phyloP scores from a whole-genome alignment of 2,113 vertebrate genomes.

The Tor tambroides region DNA sequence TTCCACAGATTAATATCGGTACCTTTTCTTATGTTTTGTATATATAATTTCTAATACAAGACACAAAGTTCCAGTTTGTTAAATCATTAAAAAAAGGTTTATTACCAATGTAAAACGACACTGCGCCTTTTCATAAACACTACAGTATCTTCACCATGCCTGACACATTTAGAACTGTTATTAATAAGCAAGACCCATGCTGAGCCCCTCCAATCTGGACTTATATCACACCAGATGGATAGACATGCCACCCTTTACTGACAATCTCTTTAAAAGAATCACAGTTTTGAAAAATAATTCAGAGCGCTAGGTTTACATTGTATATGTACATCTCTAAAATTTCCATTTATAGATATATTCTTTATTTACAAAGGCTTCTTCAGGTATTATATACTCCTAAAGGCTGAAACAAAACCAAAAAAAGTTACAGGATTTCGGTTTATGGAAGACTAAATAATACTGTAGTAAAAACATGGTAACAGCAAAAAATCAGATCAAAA shows the following conservation, averaged over 20 bases:
- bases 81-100: constrained; percentile 76
- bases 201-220: constrained; percentile 61
- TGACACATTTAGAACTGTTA: constrained; percentile 79
- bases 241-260: constrained; percentile 54
- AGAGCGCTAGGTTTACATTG: constrained; percentile 67
- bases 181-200: constrained; percentile 83
- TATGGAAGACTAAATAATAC: constrained; percentile 80
- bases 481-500: background rate
- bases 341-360: constrained; percentile 70
- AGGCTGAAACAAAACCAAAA: constrained; percentile 73
- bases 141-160: constrained; percentile 84
- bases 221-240: constrained; percentile 54
- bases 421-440: constrained; percentile 76
- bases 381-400: constrained; percentile 73
- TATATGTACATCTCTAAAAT: constrained; percentile 74
- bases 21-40: background rate
- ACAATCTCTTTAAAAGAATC: constrained; percentile 58
- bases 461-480: constrained; percentile 67
- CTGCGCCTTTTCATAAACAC: constrained; percentile 72
- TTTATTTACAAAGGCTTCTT: constrained; percentile 75
- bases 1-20: background rate
- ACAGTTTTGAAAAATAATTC: constrained; percentile 68
- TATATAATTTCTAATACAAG: constrained; percentile 36
- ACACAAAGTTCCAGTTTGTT: constrained; percentile 24
- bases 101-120: constrained; percentile 95